Evolutionary conservation across 92 coral and sea anemone species (phyloP), one percentile per base, ranked within the genome.

Genomic region (Porites cylindrica): DNA sequence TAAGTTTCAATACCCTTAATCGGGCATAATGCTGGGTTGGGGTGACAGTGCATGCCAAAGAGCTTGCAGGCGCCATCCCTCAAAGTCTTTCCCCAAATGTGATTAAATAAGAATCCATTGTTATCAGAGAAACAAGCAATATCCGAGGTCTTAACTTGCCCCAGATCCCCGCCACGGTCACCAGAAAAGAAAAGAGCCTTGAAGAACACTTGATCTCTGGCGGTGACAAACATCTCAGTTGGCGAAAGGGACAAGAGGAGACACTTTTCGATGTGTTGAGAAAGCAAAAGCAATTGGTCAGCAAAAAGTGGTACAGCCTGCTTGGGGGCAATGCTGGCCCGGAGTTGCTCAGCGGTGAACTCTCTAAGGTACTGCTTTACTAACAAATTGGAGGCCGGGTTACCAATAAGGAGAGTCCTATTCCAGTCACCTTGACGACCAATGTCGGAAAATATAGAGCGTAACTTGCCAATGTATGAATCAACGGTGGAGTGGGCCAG

Each of bases 301-400:
- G 20, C 21, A 73, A 76, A 26, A 51, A 50, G 7, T 81, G 91
- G 58, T 2, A 26, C 29, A 26, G 29, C 29, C 29, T 26, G 29
- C 1, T 26, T 26, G 29, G 29, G 29, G 29, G 1, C 29, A 26
- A 26, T 26, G 29, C 29, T 26, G 29, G 29, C 1, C 29, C 29
- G 29, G 29, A 26, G 29, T 26, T 26, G 29, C 29, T 1, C 29
- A 26, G 29, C 29, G 29, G 1, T 26, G 29, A 26, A 26, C 24
- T 67, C 52, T 72, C 66, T 85, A 66, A n/a, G 58, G 66, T 88
- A 88, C 4, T 12, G 29, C 32, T 73, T 74, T 3, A 88, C 84
- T 16, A 88, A 58, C 9, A 38, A 18, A 70, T 88, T 84, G 43
- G 91, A 9, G 50, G 88, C 91, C 12, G 83, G 91, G 43, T 87